Evolutionary conservation across 2,888 invertebrate genomes (phyloP).

Genomic region (Hypercompe scribonia): DNA sequence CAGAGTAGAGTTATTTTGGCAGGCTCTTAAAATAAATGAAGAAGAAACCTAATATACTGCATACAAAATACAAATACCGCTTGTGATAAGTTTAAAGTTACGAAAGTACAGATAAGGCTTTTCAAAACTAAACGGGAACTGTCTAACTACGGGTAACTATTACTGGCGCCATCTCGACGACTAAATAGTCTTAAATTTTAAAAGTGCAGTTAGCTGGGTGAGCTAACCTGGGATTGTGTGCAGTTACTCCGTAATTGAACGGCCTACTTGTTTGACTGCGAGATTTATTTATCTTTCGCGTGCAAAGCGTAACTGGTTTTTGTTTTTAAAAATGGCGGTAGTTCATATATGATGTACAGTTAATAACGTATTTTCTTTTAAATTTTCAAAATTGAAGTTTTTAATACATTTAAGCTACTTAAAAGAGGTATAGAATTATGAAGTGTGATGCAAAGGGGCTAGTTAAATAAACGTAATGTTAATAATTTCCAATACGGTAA

Average conservation of each 20-base stretch:
- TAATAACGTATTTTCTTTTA: neutral
- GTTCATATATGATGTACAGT: neutral
- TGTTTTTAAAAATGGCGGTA: neutral
- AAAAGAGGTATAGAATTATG: neutral
- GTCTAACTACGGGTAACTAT: constrained; percentile 4
- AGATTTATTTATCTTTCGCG: constrained; percentile 3
- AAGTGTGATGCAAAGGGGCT: no score
- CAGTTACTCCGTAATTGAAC: constrained; percentile 73
- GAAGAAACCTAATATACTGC: no score
- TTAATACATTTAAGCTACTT: neutral
- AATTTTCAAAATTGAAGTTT: neutral
- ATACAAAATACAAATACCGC: no score
- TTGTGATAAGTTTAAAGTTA: neutral
- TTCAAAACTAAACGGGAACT: constrained; percentile 16
- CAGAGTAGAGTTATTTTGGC: no score
- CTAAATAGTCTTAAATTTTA: constrained; percentile 69
- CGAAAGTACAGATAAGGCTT: neutral
- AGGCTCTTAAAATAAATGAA: no score
- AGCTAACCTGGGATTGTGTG: constrained; percentile 60
- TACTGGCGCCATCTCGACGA: constrained; percentile 27
- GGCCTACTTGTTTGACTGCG: constrained; percentile 33
- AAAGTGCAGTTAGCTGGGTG: constrained; percentile 69
- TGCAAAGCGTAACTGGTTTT: neutral
- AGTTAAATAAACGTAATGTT: no score
- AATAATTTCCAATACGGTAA: no score